phyloP scores from a whole-genome alignment of 2,113 vertebrate species.

The Rhinolophus ferrumequinum region DNA sequence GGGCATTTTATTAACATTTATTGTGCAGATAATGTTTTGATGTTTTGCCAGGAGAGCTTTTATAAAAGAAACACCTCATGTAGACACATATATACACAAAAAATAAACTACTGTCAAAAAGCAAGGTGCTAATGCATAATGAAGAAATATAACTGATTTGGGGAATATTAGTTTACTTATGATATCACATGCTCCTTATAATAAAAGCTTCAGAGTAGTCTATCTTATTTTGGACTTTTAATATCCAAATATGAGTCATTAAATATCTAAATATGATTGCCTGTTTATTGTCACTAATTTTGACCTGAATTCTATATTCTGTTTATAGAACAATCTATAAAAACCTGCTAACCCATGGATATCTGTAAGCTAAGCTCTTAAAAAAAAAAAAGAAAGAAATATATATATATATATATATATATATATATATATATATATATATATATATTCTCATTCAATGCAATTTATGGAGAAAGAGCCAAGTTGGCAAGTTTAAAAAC shows the following conservation, averaged over 20 bases:
- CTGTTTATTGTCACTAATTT: neutral
- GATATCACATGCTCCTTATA: neutral
- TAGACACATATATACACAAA: neutral
- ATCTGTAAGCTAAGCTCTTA: neutral
- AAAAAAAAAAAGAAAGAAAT: neutral
- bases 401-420: no score
- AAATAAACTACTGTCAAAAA: neutral
- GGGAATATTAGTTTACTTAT: neutral
- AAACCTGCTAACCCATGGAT: neutral
- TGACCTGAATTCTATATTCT: constrained; percentile 15
- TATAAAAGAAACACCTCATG: neutral
- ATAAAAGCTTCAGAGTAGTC: neutral
- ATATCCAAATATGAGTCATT: neutral
- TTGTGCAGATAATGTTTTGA: neutral
- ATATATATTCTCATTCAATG: neutral
- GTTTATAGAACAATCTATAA: neutral
- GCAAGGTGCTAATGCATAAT: neutral
- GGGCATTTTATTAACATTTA: neutral
- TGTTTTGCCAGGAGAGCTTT: neutral
- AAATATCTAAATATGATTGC: neutral
- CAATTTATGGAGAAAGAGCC: constrained; percentile 54
- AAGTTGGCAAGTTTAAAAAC: constrained; percentile 61
- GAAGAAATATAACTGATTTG: constrained; percentile 9
- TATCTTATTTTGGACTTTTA: neutral
- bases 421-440: neutral